Evolutionary conservation across 2,888 invertebrate species (phyloP), one percentile per base, ranked within the genome.

Genomic region (Scaptomyza parva): DNA sequence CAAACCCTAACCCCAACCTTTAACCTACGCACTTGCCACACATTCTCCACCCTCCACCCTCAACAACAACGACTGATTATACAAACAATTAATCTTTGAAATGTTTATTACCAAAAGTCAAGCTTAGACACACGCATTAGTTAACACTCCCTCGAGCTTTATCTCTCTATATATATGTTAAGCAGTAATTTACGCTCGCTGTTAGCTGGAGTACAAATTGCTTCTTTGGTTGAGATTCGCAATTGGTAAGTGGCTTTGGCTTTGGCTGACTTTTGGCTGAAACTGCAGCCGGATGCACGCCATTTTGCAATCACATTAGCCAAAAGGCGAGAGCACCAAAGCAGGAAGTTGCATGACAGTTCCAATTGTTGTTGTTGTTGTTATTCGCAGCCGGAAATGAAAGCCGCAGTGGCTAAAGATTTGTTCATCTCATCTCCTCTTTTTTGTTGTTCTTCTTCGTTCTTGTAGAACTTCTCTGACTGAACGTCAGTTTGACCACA

Each of bases 241-340:
- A 75, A 72, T 72, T 72, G 72, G 61, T 45, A 54, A 63, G 57
- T 69, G 79, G 54, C 76, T 73, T 68, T 60, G n/a, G n/a, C n/a
- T n/a, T n/a, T n/a, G n/a, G n/a, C n/a, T 43, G 48, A 41, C 47
- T 22, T 47, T 47, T 37, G 53, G 40, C 26, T 39, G 28, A 37
- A 54, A 59, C 48, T 53, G 59, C 54, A 68, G 26, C 76, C 72
- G 81, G 81, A 86, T 75, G 62, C 62, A 71, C 55, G 85, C 76
- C 82, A 84, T 84, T 70, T 81, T 84, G 78, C 87, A 82, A 82
- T 82, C 82, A 81, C 82, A 82, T 86, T 87, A 82, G 76, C 64
- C 60, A 61, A 73, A 73, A 47, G 9, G 18, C 17, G 65, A 35
- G 41, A 48, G 40, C 58, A 22, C 26, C 43, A 45, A 53, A 41